Conservation (phyloP, 1,140 invertebrate species). For the Ips nitidus region DNA sequence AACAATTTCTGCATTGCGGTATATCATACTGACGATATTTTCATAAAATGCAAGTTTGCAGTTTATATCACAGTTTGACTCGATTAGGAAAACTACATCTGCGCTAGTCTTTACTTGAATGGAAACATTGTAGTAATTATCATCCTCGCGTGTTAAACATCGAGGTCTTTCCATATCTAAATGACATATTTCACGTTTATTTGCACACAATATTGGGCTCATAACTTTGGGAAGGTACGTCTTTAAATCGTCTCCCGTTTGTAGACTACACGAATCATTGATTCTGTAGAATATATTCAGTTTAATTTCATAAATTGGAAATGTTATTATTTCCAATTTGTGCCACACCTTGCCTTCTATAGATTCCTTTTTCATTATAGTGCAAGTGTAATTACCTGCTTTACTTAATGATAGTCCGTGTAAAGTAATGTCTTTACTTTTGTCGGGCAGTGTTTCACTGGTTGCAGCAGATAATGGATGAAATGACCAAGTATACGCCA, state of each 20-base stretch:
- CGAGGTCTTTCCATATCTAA: conserved; percentile 39
- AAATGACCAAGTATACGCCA: conserved; percentile 10
- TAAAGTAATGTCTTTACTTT: conserved; percentile 39
- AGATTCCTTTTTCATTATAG: conserved; percentile 28
- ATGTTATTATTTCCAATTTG: conserved; percentile 40
- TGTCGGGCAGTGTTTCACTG: conserved; percentile 24
- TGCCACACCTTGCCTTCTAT: conserved; percentile 32
- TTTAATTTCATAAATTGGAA: conserved; percentile 40
- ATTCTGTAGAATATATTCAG: conserved; percentile 40
- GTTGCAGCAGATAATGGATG: neutral
- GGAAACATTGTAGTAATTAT: conserved; percentile 39
- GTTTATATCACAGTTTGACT: conserved; percentile 43
- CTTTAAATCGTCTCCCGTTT: conserved; percentile 38
- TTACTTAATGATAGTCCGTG: conserved; percentile 40
- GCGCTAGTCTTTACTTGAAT: conserved; percentile 40
- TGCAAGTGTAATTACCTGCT: conserved; percentile 46
- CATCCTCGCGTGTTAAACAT: conserved; percentile 38
- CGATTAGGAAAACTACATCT: conserved; percentile 38
- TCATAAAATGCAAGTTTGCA: conserved; percentile 46
- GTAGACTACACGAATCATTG: conserved; percentile 38
- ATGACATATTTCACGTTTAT: conserved; percentile 35
- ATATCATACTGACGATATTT: conserved; percentile 41
- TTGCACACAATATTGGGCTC: conserved; percentile 37
- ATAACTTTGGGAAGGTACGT: conserved; percentile 41
- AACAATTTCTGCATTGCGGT: conserved; percentile 45